Percentiles rank a stretch among this genome's conserved stretches.
These are phyloP conservation scores for Atta cephalotes DNA, from an alignment of 1,140 invertebrate species.

Conservation along the genomic window DNA sequence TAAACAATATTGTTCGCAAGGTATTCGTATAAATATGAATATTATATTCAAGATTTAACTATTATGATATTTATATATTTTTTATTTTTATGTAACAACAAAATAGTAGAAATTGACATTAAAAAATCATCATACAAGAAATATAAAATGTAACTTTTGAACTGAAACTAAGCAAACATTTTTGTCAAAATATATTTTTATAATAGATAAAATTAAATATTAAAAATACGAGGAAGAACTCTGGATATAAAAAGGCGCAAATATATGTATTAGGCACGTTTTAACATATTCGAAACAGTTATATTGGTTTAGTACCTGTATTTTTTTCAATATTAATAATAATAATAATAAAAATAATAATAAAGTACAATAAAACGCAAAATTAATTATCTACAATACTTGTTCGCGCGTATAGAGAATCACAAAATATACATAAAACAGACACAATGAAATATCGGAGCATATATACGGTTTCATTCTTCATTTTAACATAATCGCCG, in stretches of 20 bases:
- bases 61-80: not conserved
- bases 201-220: not conserved
- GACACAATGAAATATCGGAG: conserved; percentile 65
- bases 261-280: conserved; percentile 30
- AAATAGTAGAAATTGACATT: conserved; percentile 26
- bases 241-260: conserved; percentile 12
- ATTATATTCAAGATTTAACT: conserved; percentile 15
- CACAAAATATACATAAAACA: conserved; percentile 86
- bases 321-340: conserved; percentile 80
- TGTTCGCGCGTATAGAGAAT: conserved; percentile 85
- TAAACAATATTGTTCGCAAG: not conserved
- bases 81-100: conserved; percentile 9
- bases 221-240: not conserved
- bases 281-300: conserved; percentile 72
- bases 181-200: conserved; percentile 2
- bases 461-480: conserved; percentile 7
- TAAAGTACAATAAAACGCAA: conserved; percentile 82
- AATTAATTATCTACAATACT: conserved; percentile 86
- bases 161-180: not conserved
- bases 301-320: conserved; percentile 84
- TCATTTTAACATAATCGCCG: conserved; percentile 36
- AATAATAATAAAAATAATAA: conserved; percentile 80
- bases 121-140: not conserved
- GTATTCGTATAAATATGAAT: not conserved
- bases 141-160: not conserved